These are phyloP conservation scores for Oxyruncus cristatus DNA, from an alignment of 2,113 vertebrate species.

Conservation along the genomic window DNA sequence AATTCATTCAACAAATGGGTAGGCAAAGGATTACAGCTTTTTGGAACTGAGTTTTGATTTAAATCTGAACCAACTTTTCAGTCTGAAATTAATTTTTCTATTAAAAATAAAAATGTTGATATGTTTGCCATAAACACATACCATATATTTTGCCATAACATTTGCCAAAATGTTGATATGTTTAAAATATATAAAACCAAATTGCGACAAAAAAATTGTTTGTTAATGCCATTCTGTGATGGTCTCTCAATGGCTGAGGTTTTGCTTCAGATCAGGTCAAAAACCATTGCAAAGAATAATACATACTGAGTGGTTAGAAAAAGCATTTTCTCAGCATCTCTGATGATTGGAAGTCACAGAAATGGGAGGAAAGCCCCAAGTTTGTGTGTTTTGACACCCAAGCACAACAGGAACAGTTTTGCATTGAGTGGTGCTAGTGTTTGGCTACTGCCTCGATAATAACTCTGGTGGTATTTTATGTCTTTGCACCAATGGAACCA, in stretches of 20 bases:
- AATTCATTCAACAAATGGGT: background rate
- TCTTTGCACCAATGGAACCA: background rate
- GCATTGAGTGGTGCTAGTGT: background rate
- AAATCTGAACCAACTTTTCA: background rate
- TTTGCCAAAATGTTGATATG: no score
- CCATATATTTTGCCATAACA: no score
- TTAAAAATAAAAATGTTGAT: background rate
- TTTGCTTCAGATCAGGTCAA: background rate
- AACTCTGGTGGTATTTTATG: background rate
- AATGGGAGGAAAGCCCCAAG: background rate
- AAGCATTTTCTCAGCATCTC: background rate
- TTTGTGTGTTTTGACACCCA: background rate
- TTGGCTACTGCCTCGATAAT: background rate
- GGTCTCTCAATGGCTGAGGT: background rate
- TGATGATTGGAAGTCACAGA: background rate
- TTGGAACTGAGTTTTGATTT: background rate
- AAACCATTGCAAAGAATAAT: background rate
- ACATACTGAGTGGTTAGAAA: background rate
- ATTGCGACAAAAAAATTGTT: background rate
- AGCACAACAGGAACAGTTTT: background rate
- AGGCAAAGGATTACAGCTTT: background rate
- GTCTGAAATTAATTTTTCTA: background rate
- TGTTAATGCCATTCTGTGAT: background rate
- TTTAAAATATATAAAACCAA: background rate
- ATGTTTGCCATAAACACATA: no score